Evolutionary conservation across 2,113 vertebrate genomes (phyloP), one percentile per base, ranked within the genome.

Genomic region (Pelvicachromis taeniatus): DNA sequence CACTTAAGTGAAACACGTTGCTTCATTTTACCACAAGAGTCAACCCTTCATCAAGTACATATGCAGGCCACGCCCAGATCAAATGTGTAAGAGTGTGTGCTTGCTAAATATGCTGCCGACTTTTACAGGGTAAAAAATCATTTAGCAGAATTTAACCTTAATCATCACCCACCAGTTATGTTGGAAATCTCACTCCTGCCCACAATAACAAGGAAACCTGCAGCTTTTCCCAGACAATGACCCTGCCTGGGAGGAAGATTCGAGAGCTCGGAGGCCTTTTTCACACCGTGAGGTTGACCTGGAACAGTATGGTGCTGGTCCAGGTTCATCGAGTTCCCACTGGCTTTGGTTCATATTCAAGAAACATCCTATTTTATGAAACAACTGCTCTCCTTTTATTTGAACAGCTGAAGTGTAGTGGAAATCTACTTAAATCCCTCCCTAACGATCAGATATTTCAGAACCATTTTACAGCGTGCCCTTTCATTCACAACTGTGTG

Each of bases 191-290:
- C 78, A 21, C 77, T 54, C 26, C 45, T 3, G 50, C 81, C 81
- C 77, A 84, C 63, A 87, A 90, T 53, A 94, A 94, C 93, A 91
- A 78, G 78, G 50, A 16, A 56, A 85, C 94, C 93, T 61, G 90
- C 88, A 85, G 94, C 38, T 81, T 89, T 92, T 94, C 94, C 83
- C 92, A 95, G 82, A 94, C 89, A 77, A 70, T 58, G 90, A 80
- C 91, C 38, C 85, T 10, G 81, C 80, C 82, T 58, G 82, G 13
- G 73, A 82, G 68, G 83, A 82, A 3, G 42, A 78, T 26, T 53
- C 1, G 61, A 88, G 77, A 11, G 77, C 23, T 50, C 1, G 1
- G 26, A 65, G 87, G 50, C 87, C 82, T 82, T 73, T 55, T 12
- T 61, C 91, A 55, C 92, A 17, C 87, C 26, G 79, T 79, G 91